Evolutionary conservation across 2,113 vertebrate genomes (phyloP).

Genomic region (Hydrochoerus hydrochaeris): DNA sequence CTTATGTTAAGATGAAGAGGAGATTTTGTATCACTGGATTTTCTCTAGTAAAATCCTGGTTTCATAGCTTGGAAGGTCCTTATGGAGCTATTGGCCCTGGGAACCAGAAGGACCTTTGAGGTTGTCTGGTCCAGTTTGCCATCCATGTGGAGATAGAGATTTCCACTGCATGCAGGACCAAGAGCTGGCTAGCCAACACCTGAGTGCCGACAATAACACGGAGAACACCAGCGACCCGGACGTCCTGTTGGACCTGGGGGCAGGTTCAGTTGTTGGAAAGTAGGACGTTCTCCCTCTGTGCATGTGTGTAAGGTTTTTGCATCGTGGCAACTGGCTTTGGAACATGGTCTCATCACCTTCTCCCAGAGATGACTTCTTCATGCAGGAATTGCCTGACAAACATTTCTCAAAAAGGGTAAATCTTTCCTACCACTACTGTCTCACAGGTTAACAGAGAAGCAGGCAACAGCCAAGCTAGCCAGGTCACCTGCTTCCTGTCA

Average conservation of each 20-base stretch:
- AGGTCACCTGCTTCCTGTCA: background rate
- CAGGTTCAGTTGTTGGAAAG: constrained; percentile 17
- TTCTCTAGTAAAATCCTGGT: constrained; percentile 30
- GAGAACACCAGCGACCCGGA: background rate
- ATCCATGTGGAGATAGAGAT: background rate
- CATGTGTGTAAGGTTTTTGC: constrained; percentile 10
- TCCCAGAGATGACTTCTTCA: constrained; percentile 35
- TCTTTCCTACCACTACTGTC: background rate
- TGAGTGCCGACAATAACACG: background rate
- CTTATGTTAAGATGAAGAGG: constrained; percentile 55
- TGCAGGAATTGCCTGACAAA: constrained; percentile 25
- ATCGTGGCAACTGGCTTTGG: constrained; percentile 22
- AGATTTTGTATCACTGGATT: constrained; percentile 45
- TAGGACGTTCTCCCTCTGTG: background rate
- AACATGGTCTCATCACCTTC: background rate
- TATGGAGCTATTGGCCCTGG: background rate
- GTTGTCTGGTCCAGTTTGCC: constrained; percentile 41
- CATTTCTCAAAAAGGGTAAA: background rate
- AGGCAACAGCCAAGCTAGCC: constrained; percentile 11
- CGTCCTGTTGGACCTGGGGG: background rate
- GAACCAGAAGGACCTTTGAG: constrained; percentile 35
- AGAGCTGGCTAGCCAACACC: background rate
- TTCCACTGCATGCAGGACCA: background rate
- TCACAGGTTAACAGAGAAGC: constrained; percentile 20
- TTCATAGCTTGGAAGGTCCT: constrained; percentile 39